Evolutionary conservation across 1,140 invertebrate species (phyloP).

Genomic region (Anoplophora glabripennis): DNA sequence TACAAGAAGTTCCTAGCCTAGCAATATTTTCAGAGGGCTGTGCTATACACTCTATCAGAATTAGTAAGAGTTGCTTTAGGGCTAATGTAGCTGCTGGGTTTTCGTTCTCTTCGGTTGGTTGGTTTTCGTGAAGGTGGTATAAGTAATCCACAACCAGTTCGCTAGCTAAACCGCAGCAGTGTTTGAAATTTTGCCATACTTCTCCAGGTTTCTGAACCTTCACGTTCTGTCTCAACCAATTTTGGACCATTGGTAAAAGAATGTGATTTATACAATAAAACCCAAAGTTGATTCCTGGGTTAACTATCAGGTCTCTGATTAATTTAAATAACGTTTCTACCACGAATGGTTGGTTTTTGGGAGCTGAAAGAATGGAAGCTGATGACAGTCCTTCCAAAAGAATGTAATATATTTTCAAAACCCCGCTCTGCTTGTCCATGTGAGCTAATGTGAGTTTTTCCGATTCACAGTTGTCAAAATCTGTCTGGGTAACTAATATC

Average conservation of each 20-base stretch:
- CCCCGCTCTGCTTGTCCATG: slow-evolving; percentile 79
- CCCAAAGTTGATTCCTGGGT: slow-evolving; percentile 80
- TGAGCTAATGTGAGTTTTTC: slow-evolving; percentile 60
- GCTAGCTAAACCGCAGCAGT: slow-evolving; percentile 86
- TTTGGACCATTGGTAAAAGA: slow-evolving; percentile 83
- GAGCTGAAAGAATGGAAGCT: slow-evolving; percentile 75
- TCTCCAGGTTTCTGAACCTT: slow-evolving; percentile 69
- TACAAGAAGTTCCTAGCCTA: slow-evolving; percentile 86
- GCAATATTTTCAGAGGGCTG: slow-evolving; percentile 85
- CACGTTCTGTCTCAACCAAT: slow-evolving; percentile 75
- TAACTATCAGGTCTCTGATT: slow-evolving; percentile 69
- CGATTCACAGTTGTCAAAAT: slow-evolving; percentile 58
- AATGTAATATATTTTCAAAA: slow-evolving; percentile 88
- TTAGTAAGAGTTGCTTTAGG: slow-evolving; percentile 73
- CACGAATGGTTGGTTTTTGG: slow-evolving; percentile 80
- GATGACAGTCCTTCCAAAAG: slow-evolving; percentile 85
- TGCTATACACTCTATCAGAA: slow-evolving; percentile 86
- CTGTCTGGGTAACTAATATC: slow-evolving; percentile 55
- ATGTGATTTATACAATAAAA: slow-evolving; percentile 88
- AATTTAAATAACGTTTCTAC: slow-evolving; percentile 85
- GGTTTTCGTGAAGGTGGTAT: slow-evolving; percentile 56
- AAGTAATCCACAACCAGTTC: slow-evolving; percentile 87
- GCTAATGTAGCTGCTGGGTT: slow-evolving; percentile 49
- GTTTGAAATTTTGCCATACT: slow-evolving; percentile 85
- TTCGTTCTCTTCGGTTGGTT: slow-evolving; percentile 8